Conservation (phyloP, 2,113 vertebrate species). For the Myotis davidii region DNA sequence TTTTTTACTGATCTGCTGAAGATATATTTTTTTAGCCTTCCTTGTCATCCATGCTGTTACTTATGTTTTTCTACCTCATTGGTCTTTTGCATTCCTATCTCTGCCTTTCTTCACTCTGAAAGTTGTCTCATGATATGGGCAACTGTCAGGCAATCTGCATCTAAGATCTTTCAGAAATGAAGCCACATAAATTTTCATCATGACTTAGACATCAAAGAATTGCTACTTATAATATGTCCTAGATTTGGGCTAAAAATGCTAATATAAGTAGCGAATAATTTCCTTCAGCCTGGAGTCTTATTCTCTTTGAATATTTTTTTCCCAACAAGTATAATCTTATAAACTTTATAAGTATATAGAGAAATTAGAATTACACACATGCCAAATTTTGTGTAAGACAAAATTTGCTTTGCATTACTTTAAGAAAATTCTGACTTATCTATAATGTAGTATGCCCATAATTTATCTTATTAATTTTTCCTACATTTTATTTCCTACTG, state of each 20-base stretch:
- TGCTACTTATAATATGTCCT: neutral
- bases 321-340: neutral
- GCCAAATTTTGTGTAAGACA: neutral
- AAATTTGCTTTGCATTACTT: neutral
- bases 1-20: neutral
- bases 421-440: neutral
- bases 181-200: neutral
- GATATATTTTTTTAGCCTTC: neutral
- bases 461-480: neutral
- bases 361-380: neutral
- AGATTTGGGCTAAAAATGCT: neutral
- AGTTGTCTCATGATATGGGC: neutral
- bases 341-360: neutral
- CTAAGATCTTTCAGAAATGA: neutral
- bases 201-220: neutral
- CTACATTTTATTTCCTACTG: neutral
- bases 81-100: neutral
- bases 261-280: conserved; percentile 21
- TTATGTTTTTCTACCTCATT: neutral
- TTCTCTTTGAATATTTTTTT: neutral
- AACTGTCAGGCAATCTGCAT: neutral
- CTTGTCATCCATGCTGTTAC: neutral
- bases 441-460: neutral
- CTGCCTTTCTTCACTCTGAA: neutral
- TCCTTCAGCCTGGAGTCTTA: neutral